phyloP scores from a whole-genome alignment of 2,113 vertebrate species.

The Balaeniceps rex region DNA sequence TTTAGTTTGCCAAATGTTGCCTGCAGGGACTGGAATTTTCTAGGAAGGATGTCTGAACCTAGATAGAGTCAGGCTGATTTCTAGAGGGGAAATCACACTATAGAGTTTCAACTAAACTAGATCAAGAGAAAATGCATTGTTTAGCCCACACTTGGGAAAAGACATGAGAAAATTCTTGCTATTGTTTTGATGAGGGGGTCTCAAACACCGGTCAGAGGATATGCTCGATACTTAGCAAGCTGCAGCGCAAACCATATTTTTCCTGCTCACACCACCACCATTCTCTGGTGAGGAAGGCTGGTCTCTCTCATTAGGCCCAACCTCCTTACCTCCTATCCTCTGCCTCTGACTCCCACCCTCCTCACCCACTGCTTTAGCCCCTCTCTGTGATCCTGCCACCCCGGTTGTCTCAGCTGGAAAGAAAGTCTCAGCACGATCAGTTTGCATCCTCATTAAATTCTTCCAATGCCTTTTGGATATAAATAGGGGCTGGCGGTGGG shows the following conservation, averaged over 20 bases:
- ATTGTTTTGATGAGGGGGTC: neutral
- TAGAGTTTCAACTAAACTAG: neutral
- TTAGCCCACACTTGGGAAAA: neutral
- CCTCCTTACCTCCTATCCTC: neutral
- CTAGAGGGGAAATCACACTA: neutral
- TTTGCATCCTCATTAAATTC: neutral
- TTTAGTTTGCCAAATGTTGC: neutral
- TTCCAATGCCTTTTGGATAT: neutral
- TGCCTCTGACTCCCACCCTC: neutral
- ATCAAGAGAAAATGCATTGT: neutral
- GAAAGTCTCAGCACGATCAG: neutral
- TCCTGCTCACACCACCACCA: neutral
- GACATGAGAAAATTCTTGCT: neutral
- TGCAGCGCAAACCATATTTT: neutral
- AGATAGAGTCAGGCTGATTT: neutral
- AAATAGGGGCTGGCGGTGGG: neutral
- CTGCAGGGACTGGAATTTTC: neutral
- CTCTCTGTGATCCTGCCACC: neutral
- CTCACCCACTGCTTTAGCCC: neutral
- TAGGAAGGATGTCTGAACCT: neutral
- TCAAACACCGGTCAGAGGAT: neutral
- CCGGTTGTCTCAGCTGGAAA: neutral
- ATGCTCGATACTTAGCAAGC: neutral
- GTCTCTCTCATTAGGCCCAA: neutral
- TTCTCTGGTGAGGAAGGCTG: neutral